These are phyloP conservation scores for Busseola fusca DNA, from an alignment of 2,888 invertebrate species.

Conservation along the genomic window DNA sequence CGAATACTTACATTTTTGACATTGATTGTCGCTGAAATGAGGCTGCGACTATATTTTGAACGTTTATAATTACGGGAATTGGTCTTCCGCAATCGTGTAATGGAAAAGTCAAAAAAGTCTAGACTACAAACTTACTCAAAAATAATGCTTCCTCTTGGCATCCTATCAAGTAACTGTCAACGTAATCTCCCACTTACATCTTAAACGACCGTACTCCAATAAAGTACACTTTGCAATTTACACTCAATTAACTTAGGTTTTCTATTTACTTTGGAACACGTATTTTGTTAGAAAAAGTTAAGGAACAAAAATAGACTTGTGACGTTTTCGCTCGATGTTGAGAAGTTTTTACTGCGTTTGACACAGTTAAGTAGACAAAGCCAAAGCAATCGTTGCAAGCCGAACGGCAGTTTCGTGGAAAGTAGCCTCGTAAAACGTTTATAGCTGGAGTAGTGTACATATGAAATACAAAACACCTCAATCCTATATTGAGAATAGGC, in stretches of 20 bases:
- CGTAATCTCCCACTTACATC: constrained; percentile 25
- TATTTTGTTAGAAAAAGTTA: constrained; percentile 53
- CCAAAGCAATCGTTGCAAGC: constrained; percentile 63
- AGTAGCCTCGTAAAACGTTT: constrained; percentile 74
- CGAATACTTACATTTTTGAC: background rate
- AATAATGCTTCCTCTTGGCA: constrained; percentile 29
- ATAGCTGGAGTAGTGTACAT: constrained; percentile 66
- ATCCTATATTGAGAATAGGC: constrained; percentile 59
- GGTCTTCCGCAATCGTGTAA: background rate
- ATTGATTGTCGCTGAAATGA: background rate
- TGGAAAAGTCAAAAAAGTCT: background rate
- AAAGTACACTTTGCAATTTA: constrained; percentile 42
- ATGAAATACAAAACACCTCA: constrained; percentile 65
- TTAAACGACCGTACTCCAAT: constrained; percentile 38
- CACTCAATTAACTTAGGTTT: constrained; percentile 50
- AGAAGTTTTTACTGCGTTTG: constrained; percentile 64
- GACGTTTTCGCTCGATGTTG: constrained; percentile 53
- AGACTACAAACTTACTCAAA: constrained; percentile 4
- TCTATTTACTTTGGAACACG: constrained; percentile 50
- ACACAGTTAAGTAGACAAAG: constrained; percentile 66
- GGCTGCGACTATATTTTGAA: background rate
- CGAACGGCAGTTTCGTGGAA: constrained; percentile 66
- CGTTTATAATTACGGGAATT: background rate
- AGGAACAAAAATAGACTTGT: constrained; percentile 36
- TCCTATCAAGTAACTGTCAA: constrained; percentile 44